phyloP scores from a whole-genome alignment of 1,140 invertebrate species.

The Dolichoris vasculosae region DNA sequence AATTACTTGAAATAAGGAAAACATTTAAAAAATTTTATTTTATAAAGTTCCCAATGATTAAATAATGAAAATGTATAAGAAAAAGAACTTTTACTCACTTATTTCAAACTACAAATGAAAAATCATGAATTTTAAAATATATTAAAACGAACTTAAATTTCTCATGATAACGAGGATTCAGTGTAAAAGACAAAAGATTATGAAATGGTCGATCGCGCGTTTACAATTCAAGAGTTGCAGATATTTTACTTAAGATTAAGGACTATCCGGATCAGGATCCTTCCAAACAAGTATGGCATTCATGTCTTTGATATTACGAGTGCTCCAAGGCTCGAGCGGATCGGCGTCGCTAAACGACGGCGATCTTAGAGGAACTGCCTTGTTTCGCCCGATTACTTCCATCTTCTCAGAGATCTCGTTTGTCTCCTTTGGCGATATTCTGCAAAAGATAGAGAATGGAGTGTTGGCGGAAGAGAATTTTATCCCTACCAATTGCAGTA shows the following conservation, averaged over 20 bases:
- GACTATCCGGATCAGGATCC: conserved; percentile 65
- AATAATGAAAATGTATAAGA: too few relatives aligned
- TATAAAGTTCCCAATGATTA: too few relatives aligned
- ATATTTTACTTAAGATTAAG: conserved; percentile 57
- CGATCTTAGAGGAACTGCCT: conserved; percentile 40
- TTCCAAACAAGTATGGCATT: conserved; percentile 80
- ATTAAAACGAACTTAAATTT: neutral
- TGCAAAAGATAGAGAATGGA: conserved; percentile 58
- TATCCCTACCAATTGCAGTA: neutral
- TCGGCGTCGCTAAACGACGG: conserved; percentile 63
- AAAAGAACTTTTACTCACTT: too few relatives aligned
- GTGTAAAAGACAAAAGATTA: neutral
- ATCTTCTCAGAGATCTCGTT: conserved; percentile 35
- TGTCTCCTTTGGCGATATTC: conserved; percentile 70
- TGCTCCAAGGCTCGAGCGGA: conserved; percentile 84
- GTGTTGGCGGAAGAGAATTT: neutral
- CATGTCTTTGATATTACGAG: conserved; percentile 81
- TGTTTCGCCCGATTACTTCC: conserved; percentile 40
- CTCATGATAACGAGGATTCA: neutral
- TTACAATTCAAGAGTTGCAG: neutral
- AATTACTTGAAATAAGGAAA: too few relatives aligned
- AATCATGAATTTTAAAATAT: neutral
- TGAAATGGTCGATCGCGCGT: conserved; percentile 3
- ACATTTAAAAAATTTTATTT: too few relatives aligned
- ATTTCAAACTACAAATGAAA: neutral